Percentiles rank a stretch among this genome's conserved stretches.
Conservation (phyloP, 92 coral and sea anemone species). For the Parazoanthus swiftii region DNA sequence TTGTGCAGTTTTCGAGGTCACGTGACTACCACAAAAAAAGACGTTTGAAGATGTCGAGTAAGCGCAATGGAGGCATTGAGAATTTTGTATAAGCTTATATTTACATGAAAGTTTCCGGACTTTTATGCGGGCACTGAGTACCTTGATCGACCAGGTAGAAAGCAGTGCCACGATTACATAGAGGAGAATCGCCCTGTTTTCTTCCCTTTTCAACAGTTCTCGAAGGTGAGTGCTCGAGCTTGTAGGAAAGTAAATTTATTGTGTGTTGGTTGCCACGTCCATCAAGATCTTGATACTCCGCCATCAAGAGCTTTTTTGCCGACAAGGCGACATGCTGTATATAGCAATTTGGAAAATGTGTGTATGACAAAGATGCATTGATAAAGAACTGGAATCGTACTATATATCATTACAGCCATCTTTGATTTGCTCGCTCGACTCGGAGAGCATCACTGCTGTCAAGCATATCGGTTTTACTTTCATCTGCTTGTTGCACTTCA, state of each 20-base stretch:
- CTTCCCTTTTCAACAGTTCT: conserved; percentile 20
- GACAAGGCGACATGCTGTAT: conserved; percentile 15
- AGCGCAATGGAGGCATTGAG: conserved; percentile 17
- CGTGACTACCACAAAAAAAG: conserved; percentile 7
- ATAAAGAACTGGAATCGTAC: neutral
- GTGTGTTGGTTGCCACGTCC: conserved; percentile 40
- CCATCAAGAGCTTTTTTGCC: conserved; percentile 10
- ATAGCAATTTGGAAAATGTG: conserved; percentile 9
- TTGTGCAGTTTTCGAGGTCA: conserved; percentile 21
- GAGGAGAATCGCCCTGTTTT: conserved; percentile 9
- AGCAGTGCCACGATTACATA: conserved; percentile 9
- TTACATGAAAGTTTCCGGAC: conserved; percentile 73
- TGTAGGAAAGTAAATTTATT: conserved; percentile 15
- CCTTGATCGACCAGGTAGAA: neutral
- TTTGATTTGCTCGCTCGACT: neutral
- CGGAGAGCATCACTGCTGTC: neutral
- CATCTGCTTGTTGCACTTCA: neutral
- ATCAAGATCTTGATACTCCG: neutral
- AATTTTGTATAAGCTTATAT: conserved; percentile 49
- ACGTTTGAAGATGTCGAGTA: conserved; percentile 43
- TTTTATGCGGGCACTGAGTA: conserved; percentile 43
- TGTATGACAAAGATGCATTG: conserved; percentile 17
- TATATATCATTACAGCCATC: conserved; percentile 7
- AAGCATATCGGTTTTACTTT: neutral
- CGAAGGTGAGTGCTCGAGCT: conserved; percentile 34